phyloP scores from a whole-genome alignment of 2,113 vertebrate species.

The Ictidomys tridecemlineatus region DNA sequence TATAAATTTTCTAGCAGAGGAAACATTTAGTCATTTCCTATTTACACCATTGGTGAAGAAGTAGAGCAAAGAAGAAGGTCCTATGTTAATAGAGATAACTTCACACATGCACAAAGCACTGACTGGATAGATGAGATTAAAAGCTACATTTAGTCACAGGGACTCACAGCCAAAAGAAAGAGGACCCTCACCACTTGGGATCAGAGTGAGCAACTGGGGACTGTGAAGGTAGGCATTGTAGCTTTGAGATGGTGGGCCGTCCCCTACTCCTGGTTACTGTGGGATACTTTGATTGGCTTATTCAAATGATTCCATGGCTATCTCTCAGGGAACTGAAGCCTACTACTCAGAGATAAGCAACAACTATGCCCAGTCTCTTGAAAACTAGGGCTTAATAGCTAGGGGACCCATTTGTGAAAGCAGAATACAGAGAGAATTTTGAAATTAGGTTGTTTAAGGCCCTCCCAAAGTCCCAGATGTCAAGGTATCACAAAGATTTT shows the following conservation, averaged over 20 bases:
- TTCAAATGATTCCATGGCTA: background rate
- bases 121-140: background rate
- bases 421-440: background rate
- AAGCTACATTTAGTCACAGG: background rate
- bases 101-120: background rate
- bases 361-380: background rate
- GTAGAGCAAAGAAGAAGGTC: too few species aligned
- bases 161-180: background rate
- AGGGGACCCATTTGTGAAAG: background rate
- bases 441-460: background rate
- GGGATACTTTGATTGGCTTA: background rate
- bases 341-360: background rate
- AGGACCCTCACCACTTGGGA: background rate
- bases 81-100: background rate
- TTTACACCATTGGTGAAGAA: background rate
- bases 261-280: background rate
- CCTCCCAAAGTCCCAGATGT: background rate
- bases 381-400: background rate
- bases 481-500: background rate
- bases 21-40: background rate
- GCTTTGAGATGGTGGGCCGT: background rate
- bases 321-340: background rate
- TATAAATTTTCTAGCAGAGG: background rate
- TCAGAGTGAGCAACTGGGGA: background rate
- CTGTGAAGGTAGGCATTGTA: too few species aligned